phyloP scores from a whole-genome alignment of 2,888 invertebrate species.

The Hemistola chrysoprasaria region DNA sequence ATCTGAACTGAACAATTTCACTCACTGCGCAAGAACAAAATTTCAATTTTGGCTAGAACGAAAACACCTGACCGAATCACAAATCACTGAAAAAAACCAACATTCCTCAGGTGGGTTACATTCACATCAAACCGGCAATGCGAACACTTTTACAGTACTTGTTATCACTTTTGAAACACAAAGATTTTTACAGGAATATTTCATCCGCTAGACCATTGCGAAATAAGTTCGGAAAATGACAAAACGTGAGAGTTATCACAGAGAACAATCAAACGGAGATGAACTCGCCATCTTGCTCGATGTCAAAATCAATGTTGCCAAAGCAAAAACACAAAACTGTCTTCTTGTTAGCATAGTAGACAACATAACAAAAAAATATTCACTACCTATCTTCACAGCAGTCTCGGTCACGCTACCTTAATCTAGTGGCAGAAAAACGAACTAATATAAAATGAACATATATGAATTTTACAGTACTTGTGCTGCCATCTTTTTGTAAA shows the following conservation, averaged over 20 bases:
- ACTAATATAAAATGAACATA: constrained; percentile 1
- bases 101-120: constrained; percentile 85
- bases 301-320: constrained; percentile 68
- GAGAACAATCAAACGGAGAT: constrained; percentile 77
- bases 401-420: constrained; percentile 12
- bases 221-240: constrained; percentile 67
- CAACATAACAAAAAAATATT: constrained; percentile 44
- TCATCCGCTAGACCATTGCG: constrained; percentile 53
- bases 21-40: constrained; percentile 81
- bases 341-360: constrained; percentile 38
- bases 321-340: constrained; percentile 45
- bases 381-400: constrained; percentile 31
- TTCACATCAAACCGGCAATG: constrained; percentile 56
- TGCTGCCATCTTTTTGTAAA: constrained; percentile 7
- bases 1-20: constrained; percentile 76
- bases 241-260: constrained; percentile 69
- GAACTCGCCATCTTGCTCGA: constrained; percentile 82
- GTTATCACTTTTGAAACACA: constrained; percentile 53
- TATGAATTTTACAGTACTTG: background rate
- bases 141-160: constrained; percentile 44
- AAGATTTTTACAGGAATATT: constrained; percentile 48
- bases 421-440: background rate
- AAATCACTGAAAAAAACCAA: constrained; percentile 84
- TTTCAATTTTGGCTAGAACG: constrained; percentile 75
- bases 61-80: constrained; percentile 84